These are phyloP conservation scores for Aphelenchoides bicaudatus DNA, from an alignment of 2,888 invertebrate species.

Conservation along the genomic window DNA sequence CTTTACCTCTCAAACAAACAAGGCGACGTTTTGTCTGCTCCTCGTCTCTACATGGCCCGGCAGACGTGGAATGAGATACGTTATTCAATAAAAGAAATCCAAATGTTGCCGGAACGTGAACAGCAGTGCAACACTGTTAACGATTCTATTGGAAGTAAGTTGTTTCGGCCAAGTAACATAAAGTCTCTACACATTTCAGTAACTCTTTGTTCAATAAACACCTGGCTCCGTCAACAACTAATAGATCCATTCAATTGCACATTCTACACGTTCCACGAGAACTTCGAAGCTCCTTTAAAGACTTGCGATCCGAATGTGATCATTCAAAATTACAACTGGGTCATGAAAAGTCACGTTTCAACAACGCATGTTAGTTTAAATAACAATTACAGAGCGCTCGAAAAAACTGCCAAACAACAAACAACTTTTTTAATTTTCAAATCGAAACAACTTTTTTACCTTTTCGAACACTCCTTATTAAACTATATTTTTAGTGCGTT, in stretches of 20 bases:
- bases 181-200: too few relatives aligned
- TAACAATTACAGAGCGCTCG: neutral
- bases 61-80: constrained; percentile 5
- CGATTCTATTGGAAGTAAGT: neutral
- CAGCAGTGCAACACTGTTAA: neutral
- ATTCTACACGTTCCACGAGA: constrained; percentile 5
- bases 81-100: neutral
- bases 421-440: neutral
- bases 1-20: neutral
- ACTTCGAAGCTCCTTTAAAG: neutral
- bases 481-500: constrained; percentile 7
- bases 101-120: constrained; percentile 3
- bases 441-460: neutral
- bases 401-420: neutral
- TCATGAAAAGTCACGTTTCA: constrained; percentile 8
- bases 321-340: constrained; percentile 11
- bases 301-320: constrained; percentile 13
- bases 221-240: neutral
- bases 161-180: too few relatives aligned
- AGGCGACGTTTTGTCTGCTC: neutral
- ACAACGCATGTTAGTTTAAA: constrained; percentile 8
- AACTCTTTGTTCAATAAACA: neutral
- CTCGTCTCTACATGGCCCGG: constrained; percentile 6
- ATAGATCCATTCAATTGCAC: constrained; percentile 17
- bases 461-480: neutral